Conservation (phyloP, 2,888 invertebrate genomes). For the Drosophila buzzatii region DNA sequence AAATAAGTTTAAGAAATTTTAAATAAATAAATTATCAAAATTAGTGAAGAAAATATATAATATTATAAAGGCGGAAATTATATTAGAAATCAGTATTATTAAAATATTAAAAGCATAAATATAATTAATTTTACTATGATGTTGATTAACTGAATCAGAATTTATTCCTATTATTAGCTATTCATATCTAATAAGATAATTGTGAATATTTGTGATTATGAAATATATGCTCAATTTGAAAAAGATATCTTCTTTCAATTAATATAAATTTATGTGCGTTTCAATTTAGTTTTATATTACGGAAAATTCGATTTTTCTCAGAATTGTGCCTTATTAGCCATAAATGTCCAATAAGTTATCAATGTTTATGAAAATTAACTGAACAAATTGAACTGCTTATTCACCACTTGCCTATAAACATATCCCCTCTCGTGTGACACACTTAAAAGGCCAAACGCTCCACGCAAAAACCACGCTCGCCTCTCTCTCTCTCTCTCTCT, state of each 20-base stretch:
- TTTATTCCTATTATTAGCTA: background rate
- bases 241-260: too few species aligned
- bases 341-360: background rate
- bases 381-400: slow-evolving; percentile 14
- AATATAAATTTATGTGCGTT: too few species aligned
- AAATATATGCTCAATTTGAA: too few species aligned
- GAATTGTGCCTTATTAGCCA: background rate
- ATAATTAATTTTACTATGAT: too few species aligned
- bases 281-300: too few species aligned
- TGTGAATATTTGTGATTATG: too few species aligned
- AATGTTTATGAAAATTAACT: background rate
- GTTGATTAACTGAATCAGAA: too few species aligned
- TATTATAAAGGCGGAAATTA: too few species aligned
- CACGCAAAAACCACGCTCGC: slow-evolving; percentile 3
- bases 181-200: background rate
- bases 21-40: background rate
- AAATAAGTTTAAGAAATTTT: background rate
- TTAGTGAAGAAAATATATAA: too few species aligned
- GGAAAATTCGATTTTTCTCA: background rate
- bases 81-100: too few species aligned
- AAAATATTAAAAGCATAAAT: too few species aligned
- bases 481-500: slow-evolving; percentile 7
- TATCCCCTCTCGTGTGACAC: slow-evolving; percentile 27
- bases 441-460: slow-evolving; percentile 12
- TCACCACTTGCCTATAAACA: slow-evolving; percentile 7